phyloP scores from a whole-genome alignment of 2,888 invertebrate species.

The Rhingia campestris region DNA sequence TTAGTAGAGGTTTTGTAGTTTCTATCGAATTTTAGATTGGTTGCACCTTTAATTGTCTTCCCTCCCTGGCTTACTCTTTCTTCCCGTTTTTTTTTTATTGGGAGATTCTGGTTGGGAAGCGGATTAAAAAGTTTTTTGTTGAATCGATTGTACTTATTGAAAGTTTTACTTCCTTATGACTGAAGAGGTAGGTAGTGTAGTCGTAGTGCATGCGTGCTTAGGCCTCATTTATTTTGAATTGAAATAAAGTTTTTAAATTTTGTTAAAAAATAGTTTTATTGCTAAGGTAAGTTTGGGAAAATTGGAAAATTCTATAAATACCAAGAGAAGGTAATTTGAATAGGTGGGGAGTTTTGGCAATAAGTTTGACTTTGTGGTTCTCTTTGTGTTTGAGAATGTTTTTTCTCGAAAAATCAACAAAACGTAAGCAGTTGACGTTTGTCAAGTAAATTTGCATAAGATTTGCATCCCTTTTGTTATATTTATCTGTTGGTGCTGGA shows the following conservation, averaged over 20 bases:
- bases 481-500: neutral
- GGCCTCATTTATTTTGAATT: constrained; percentile 4
- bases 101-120: neutral
- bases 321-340: neutral
- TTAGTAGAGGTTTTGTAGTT: neutral
- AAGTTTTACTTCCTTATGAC: too few relatives aligned
- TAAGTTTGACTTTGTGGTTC: neutral
- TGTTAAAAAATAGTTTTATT: constrained; percentile 9
- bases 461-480: too few relatives aligned
- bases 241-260: constrained; percentile 10
- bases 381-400: too few relatives aligned
- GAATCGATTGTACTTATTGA: neutral
- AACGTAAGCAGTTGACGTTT: too few relatives aligned
- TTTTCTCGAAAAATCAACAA: too few relatives aligned
- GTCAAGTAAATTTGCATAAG: too few relatives aligned
- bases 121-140: neutral
- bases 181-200: neutral
- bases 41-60: constrained; percentile 7
- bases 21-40: neutral
- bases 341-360: neutral
- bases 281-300: neutral
- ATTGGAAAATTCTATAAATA: neutral
- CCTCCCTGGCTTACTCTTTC: neutral
- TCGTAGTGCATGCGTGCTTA: constrained; percentile 18
- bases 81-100: neutral